Base-by-base conservation (phyloP, 1,140 invertebrate species). In the Cyrtorhinus lividipennis region DNA sequence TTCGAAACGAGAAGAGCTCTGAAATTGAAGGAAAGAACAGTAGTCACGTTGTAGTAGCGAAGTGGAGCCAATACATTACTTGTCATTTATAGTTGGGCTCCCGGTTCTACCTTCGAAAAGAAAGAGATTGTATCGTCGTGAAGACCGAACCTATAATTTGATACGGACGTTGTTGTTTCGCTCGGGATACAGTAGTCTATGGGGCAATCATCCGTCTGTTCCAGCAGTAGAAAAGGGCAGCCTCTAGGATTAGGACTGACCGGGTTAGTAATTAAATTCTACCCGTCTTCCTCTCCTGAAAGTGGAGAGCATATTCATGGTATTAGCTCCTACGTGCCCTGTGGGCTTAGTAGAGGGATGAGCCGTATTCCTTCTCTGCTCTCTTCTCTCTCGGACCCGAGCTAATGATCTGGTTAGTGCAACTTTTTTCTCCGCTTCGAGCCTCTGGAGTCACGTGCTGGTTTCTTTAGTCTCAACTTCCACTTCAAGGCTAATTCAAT, bases 191-290 rank as follows among this genome's bases (percentile, higher is more conserved):
- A 22, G 48, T 53, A 53, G 48, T 53, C 48, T 53, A 22, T 20
- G 48, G 48, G 20, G 8, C 48, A 53, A 53, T 53, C 48, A 22
- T 12, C 8, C 48, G 18, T 53, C 20, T 22, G 8, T 53, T 10
- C 20, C 20, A 20, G 10, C 3, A 20, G 8, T 53, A 5, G 20
- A 20, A 44, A 44, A n/a, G 38, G 38, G 38, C 38, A 15, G 48
- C 10, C 12, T 22, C 20, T 20, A 22, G 48, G 48, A 53, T 53
- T 53, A 53, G 8, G 20, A 53, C 12, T 53, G 48, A 53, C 48
- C 48, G 48, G 48, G 48, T 53, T 53, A 53, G 48, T 53, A 53
- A 53, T 53, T 53, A 53, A 53, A 53, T 53, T 53, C 48, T 53
- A 5, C 48, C 8, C 48, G 8, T 38, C 30, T 8, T 38, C 30